Conservation (phyloP, 2,113 vertebrate genomes). For the Fregata magnificens region DNA sequence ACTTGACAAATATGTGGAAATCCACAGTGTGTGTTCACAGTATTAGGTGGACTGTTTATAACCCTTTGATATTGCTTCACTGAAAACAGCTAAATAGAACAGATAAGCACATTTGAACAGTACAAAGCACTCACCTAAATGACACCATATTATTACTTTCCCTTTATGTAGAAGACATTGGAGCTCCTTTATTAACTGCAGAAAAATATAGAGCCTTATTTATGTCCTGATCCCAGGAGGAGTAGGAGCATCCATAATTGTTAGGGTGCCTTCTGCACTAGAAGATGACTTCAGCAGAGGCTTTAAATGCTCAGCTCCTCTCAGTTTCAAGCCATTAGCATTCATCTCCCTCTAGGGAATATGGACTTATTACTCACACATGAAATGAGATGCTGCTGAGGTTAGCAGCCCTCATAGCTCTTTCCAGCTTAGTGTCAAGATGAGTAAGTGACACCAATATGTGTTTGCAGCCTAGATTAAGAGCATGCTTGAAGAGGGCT, state of each 20-base stretch:
- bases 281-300: background rate
- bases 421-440: conserved; percentile 6
- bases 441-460: background rate
- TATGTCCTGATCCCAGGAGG: background rate
- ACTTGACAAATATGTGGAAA: background rate
- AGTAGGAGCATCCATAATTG: background rate
- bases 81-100: background rate
- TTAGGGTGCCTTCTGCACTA: background rate
- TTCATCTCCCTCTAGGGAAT: background rate
- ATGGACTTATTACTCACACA: conserved; percentile 23
- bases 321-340: conserved; percentile 25
- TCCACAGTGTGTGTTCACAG: background rate
- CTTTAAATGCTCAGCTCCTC: conserved; percentile 29
- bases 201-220: background rate
- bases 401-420: background rate
- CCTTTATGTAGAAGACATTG: background rate
- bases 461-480: background rate
- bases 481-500: background rate
- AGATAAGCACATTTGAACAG: background rate
- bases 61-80: background rate
- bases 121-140: background rate
- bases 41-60: background rate
- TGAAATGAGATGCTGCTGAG: background rate
- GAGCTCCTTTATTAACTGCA: background rate
- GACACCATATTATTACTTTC: background rate